These are phyloP conservation scores for Syrmaticus mikado DNA, from an alignment of 2,113 vertebrate genomes.

Conservation along the genomic window DNA sequence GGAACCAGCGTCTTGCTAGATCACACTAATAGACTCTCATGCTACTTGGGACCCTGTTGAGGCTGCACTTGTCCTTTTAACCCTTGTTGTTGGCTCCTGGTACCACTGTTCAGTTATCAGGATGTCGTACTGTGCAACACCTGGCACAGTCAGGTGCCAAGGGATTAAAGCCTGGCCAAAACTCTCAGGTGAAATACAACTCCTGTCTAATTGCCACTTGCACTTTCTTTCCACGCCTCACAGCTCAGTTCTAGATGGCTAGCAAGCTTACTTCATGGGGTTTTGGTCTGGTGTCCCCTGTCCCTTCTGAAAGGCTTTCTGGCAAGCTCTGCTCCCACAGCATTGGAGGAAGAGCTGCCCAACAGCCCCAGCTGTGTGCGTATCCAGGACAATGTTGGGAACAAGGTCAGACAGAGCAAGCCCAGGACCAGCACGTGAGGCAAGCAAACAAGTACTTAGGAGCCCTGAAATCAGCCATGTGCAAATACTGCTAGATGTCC, in stretches of 20 bases:
- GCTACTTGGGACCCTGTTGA: background rate
- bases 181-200: background rate
- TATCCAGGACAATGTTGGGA: background rate
- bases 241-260: background rate
- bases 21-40: background rate
- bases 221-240: background rate
- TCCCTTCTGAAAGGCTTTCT: background rate
- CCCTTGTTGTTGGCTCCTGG: background rate
- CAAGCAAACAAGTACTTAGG: background rate
- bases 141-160: background rate
- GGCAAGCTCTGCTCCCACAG: background rate
- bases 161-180: background rate
- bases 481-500: background rate
- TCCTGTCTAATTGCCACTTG: background rate
- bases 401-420: background rate
- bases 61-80: background rate
- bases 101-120: background rate
- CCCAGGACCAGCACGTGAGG: accelerated
- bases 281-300: background rate
- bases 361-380: accelerated
- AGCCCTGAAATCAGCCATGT: background rate
- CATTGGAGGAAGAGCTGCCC: background rate
- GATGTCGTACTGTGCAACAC: accelerated
- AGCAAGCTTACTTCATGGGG: background rate
- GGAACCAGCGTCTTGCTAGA: background rate